A percentile compares a stretch with the other conserved stretches of the same genome.
Conservation (phyloP, 2,888 invertebrate species). For the Nomada ruficornis region DNA sequence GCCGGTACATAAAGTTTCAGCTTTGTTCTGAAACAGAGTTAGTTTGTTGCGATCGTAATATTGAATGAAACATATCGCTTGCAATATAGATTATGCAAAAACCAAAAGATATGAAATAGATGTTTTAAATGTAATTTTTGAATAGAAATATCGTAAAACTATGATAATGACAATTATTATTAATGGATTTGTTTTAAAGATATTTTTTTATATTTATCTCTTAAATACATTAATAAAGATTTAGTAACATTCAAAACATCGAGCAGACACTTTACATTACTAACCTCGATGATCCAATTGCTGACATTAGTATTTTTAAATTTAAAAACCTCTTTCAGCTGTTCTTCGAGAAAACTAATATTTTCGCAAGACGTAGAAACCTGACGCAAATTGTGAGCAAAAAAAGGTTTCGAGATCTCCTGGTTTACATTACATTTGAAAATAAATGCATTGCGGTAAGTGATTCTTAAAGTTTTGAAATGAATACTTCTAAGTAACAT, state of each 20-base stretch:
- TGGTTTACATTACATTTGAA: background rate
- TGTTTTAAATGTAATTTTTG: too few relatives aligned
- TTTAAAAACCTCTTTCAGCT: constrained; percentile 79
- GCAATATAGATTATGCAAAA: too few relatives aligned
- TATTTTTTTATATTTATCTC: too few relatives aligned
- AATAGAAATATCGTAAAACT: too few relatives aligned
- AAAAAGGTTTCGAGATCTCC: constrained; percentile 1
- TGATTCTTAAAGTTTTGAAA: background rate
- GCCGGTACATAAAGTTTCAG: constrained; percentile 79
- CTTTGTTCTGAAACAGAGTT: constrained; percentile 80
- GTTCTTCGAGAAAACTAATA: constrained; percentile 57
- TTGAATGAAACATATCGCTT: background rate
- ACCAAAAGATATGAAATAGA: too few relatives aligned
- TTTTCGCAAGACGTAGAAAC: background rate
- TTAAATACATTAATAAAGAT: too few relatives aligned
- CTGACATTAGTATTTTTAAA: constrained; percentile 80
- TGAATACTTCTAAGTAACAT: constrained; percentile 17
- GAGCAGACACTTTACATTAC: constrained; percentile 14
- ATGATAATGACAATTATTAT: too few relatives aligned
- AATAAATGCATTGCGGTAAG: background rate
- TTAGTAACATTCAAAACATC: background rate
- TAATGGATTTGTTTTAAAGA: too few relatives aligned
- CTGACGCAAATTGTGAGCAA: background rate
- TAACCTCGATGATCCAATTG: constrained; percentile 83
- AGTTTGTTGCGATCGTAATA: constrained; percentile 11